phyloP scores from a whole-genome alignment of 2,113 vertebrate genomes.

The Pangasianodon hypophthalmus region DNA sequence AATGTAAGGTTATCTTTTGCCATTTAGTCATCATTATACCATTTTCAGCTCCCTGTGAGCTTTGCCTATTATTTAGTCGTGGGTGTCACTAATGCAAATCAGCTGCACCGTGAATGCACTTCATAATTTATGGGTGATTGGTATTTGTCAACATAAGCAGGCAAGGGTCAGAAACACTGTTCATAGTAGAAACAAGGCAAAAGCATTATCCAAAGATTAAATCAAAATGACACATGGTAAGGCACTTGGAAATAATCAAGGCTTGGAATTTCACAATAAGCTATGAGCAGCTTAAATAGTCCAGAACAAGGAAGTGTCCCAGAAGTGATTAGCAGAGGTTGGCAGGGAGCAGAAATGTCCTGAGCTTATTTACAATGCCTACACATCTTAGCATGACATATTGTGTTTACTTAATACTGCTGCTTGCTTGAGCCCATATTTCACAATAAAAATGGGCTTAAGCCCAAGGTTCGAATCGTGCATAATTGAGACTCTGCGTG shows the following conservation, averaged over 20 bases:
- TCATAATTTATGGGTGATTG: too few relatives aligned
- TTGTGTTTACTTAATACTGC: background rate
- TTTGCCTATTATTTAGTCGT: too few relatives aligned
- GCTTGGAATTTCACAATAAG: background rate
- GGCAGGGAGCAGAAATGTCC: background rate
- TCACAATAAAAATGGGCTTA: background rate
- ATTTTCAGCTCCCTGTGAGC: too few relatives aligned
- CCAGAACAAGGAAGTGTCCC: background rate
- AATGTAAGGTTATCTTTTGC: too few relatives aligned
- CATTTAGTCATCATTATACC: too few relatives aligned
- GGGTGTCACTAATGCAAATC: too few relatives aligned
- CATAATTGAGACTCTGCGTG: background rate
- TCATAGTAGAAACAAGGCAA: background rate
- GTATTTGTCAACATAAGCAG: background rate
- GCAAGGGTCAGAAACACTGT: background rate
- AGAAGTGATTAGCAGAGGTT: background rate
- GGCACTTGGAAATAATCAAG: background rate
- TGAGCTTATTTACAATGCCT: background rate
- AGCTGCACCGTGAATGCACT: too few relatives aligned
- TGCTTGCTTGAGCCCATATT: background rate
- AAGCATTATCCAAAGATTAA: background rate
- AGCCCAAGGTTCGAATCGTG: background rate
- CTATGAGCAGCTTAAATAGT: background rate
- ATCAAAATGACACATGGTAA: background rate
- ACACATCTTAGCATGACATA: background rate